Evolutionary conservation across 1,140 invertebrate species (phyloP), one percentile per base, ranked within the genome.

Genomic region (Zaprionus vittiger): DNA sequence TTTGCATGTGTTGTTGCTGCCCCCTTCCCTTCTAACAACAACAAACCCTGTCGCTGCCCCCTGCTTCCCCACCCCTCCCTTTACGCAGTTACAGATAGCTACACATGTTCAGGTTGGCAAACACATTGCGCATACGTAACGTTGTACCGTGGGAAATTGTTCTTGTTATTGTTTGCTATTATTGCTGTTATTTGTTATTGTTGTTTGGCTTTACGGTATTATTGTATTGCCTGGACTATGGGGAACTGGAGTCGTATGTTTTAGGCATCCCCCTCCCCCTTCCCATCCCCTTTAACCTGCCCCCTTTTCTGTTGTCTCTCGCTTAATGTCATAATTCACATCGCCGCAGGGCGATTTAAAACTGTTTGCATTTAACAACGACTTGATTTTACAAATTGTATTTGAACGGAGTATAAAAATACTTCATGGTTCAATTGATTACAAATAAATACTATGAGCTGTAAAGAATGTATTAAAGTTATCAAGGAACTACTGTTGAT

Each of bases 41-140:
- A 47, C 41, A 20, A 17, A 11, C n/a, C n/a, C 41, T 70, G 66
- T 49, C 66, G 57, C 47, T 54, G 9, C 26, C 9, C 31, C 12
- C 34, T 3, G 17, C 24, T 24, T 24, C 3, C 24, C 0, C 24
- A 0, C 17, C 1, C 20, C 52, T 12, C n/a, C 17, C 54, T 41
- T 37, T 52, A 44, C 54, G 28, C 67, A 69, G 73, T 68, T 86
- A 80, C 84, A 78, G 84, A 83, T 78, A 87, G 84, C 84, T 89
- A 87, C 84, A 87, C 81, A 87, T 89, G 83, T 89, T 89, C 83
- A 87, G 84, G 84, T 89, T 82, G 83, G 76, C 80, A 82, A 82
- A 81, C 83, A 86, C 68, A 86, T 82, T 81, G 76, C 83, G 75
- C 72, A 85, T 82, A 82, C 82, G 82, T 82, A 81, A 67, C 67